A percentile compares a stretch with the other conserved stretches of the same genome.
phyloP scores from a whole-genome alignment of 2,797 vertebrate genomes.

The Chaenodraco wilsoni region DNA sequence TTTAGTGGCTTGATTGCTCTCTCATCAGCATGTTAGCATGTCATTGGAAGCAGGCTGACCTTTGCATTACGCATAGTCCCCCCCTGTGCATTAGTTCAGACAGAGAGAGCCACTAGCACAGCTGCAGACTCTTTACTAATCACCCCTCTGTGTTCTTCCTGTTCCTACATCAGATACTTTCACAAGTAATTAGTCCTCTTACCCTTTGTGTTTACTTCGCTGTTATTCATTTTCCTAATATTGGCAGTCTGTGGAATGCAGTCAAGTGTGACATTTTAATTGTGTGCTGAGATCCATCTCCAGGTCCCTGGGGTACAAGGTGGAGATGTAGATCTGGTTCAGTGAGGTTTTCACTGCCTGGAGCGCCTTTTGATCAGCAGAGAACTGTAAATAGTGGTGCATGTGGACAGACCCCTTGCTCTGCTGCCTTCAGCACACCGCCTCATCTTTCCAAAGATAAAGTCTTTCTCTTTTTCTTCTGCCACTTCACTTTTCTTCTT shows the following conservation, averaged over 20 bases:
- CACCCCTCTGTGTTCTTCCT: background rate
- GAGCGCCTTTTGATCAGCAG: slow-evolving; percentile 70
- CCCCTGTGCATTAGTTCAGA: background rate
- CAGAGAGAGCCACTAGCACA: background rate
- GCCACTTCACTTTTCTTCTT: background rate
- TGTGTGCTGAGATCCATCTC: slow-evolving; percentile 70
- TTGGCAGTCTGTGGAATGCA: slow-evolving; percentile 68
- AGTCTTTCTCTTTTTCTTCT: slow-evolving; percentile 20
- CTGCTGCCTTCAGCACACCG: slow-evolving; percentile 21
- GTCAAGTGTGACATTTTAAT: slow-evolving; percentile 80
- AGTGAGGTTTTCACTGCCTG: slow-evolving; percentile 66
- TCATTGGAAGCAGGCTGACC: background rate
- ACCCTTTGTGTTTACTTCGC: slow-evolving; percentile 66
- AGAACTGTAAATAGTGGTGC: slow-evolving; percentile 64
- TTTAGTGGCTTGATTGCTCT: background rate
- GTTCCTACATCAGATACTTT: slow-evolving; percentile 25
- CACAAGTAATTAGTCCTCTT: slow-evolving; percentile 41
- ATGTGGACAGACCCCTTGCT: slow-evolving; percentile 51
- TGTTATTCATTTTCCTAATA: slow-evolving; percentile 70
- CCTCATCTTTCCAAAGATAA: slow-evolving; percentile 37
- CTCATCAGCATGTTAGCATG: background rate
- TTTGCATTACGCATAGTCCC: slow-evolving; percentile 1
- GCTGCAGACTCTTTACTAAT: slow-evolving; percentile 2
- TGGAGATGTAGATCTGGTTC: slow-evolving; percentile 76
- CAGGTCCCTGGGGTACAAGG: slow-evolving; percentile 62